phyloP scores from a whole-genome alignment of 2,797 vertebrate genomes.

The Craterocephalus amniculus region DNA sequence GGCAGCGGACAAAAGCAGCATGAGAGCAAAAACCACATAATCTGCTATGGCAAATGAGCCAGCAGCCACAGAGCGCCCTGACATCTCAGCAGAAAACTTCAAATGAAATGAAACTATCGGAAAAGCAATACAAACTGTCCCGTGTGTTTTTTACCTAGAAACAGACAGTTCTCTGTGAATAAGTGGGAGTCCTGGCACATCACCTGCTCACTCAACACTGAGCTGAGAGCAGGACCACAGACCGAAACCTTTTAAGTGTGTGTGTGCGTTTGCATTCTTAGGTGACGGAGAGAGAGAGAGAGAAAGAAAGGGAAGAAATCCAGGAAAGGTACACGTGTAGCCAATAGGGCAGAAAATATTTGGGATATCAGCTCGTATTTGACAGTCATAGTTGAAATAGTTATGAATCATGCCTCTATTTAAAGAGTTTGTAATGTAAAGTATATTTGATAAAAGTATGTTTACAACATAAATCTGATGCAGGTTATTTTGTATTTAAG shows the following conservation, averaged over 20 bases:
- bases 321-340: constrained; percentile 43
- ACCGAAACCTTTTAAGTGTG: constrained; percentile 33
- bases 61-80: constrained; percentile 7
- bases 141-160: constrained; percentile 5
- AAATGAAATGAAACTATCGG: not conserved
- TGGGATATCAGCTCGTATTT: not conserved
- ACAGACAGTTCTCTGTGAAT: constrained; percentile 23
- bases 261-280: constrained; percentile 15
- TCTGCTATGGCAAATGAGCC: constrained; percentile 85
- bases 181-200: constrained; percentile 34
- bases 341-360: constrained; percentile 28
- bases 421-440: not conserved
- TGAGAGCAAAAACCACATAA: constrained; percentile 90
- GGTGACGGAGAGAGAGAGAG: constrained; percentile 14
- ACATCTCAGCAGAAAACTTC: constrained; percentile 54
- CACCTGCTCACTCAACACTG: constrained; percentile 46
- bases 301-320: constrained; percentile 32
- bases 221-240: constrained; percentile 30
- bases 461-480: not conserved
- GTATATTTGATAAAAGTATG: not conserved
- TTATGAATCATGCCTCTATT: not conserved
- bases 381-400: not conserved
- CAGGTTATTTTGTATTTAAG: not conserved
- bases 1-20: constrained; percentile 87
- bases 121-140: constrained; percentile 5